Evolutionary conservation across 1,140 invertebrate genomes (phyloP).

Genomic region (Plectrocnemia conspersa): DNA sequence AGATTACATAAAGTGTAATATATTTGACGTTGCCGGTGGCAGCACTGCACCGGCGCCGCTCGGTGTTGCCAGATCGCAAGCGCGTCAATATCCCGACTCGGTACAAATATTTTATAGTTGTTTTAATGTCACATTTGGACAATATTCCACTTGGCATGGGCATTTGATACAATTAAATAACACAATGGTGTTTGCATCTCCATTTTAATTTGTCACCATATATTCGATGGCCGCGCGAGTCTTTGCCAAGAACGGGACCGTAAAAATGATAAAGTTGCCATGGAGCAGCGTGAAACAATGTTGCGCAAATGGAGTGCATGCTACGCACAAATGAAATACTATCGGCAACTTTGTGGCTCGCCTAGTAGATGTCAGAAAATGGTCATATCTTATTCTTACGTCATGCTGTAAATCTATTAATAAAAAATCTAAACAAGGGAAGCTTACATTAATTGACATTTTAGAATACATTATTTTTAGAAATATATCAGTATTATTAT

Average conservation of each 20-base stretch:
- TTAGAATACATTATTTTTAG: no score
- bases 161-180: constrained; percentile 20
- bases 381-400: no score
- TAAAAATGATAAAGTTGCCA: constrained; percentile 20
- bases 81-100: not conserved
- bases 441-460: no score
- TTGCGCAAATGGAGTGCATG: no score
- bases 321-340: no score
- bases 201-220: constrained; percentile 25
- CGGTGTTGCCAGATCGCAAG: not conserved
- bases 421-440: no score
- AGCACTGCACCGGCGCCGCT: not conserved
- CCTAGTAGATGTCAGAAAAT: no score
- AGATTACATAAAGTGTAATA: no score
- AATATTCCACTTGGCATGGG: constrained; percentile 19
- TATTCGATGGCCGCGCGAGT: constrained; percentile 1
- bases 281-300: constrained; percentile 12
- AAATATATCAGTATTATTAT: no score
- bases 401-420: no score
- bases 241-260: constrained; percentile 13
- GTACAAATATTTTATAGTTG: constrained; percentile 10
- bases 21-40: not conserved
- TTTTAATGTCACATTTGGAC: constrained; percentile 24
- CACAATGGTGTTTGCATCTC: constrained; percentile 23
- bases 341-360: no score